These are phyloP conservation scores for Ophiodon elongatus DNA, from an alignment of 2,113 vertebrate genomes.

Conservation along the genomic window DNA sequence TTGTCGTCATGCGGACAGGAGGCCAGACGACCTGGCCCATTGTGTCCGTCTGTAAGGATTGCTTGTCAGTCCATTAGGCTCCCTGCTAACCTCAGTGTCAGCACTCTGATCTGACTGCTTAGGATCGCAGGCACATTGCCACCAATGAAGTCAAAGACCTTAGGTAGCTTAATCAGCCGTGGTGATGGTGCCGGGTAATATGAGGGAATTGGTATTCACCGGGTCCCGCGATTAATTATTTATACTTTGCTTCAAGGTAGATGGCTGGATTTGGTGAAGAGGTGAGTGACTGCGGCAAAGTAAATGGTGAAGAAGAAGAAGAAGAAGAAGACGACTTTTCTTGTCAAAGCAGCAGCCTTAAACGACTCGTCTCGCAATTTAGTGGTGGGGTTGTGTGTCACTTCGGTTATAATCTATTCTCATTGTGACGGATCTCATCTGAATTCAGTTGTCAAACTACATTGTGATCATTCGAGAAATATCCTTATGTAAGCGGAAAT, in stretches of 20 bases:
- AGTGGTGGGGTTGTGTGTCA: neutral
- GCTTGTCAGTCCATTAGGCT: slow-evolving; percentile 44
- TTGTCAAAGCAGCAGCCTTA: neutral
- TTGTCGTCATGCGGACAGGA: slow-evolving; percentile 35
- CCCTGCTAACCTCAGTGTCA: slow-evolving; percentile 69
- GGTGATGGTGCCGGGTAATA: slow-evolving; percentile 70
- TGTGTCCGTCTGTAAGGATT: slow-evolving; percentile 12
- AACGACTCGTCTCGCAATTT: neutral
- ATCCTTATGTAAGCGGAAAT: neutral
- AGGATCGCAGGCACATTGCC: slow-evolving; percentile 63
- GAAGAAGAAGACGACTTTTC: neutral
- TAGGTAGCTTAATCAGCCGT: slow-evolving; percentile 76
- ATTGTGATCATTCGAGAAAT: neutral
- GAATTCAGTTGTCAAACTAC: neutral
- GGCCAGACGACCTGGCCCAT: slow-evolving; percentile 9
- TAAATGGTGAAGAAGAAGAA: slow-evolving; percentile 33
- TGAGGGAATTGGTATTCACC: slow-evolving; percentile 75
- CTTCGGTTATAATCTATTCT: neutral
- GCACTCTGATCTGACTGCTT: slow-evolving; percentile 58
- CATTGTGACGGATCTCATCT: neutral
- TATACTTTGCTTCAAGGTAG: slow-evolving; percentile 67
- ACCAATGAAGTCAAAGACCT: slow-evolving; percentile 73
- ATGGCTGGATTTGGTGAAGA: slow-evolving; percentile 41
- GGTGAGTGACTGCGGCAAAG: slow-evolving; percentile 17
- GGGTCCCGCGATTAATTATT: slow-evolving; percentile 75